Base-by-base conservation (phyloP, 53 echinoderm and acorn worm genomes). In the Luidia sarsii region DNA sequence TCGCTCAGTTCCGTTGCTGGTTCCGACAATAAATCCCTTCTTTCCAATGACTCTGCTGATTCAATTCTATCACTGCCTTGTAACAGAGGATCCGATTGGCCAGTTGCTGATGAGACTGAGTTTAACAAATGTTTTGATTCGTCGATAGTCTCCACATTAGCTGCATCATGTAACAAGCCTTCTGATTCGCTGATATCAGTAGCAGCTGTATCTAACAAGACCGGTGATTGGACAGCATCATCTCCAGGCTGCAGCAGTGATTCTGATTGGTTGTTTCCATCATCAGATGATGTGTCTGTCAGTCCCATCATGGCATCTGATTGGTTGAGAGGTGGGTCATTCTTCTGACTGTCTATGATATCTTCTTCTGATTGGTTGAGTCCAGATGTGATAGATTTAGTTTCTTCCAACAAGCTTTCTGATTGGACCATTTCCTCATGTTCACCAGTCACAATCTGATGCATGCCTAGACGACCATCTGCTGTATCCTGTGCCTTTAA, bases 381-480 rank as follows among this genome's bases (percentile, higher is more conserved):
- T 20, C 59, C 75, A n/a, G 57, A 39, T 1, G 75, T 39, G 41
- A 75, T 75, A 14, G 75, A 57, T 59, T 75, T 75, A 7, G 41
- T 57, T 38, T 82, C 70, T 53, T 82, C 57, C 59, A 82, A 80
- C 81, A 87, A 31, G 65, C 55, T 70, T 43, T 70, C 50, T 68
- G 87, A 87, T 87, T 87, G 80, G 81, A 79, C 80, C 28, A 80
- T 48, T 80, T 87, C 87, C 34, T 60, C 80, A 18, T 32, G 63
- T 50, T 80, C 69, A 60, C 39, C 33, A 15, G 87, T 16, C 30
- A 66, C 79, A 66, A 68, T 77, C 41, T 79, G 28, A 48, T 82
- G 70, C 57, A 82, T 82, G 57, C 38, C 59, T 7, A 82, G 33
- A 32, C 69, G 31, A 48, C 60, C 82, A 2, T 82, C 82, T 7